Evolutionary conservation across 2,888 invertebrate genomes (phyloP).

Genomic region (Trichacis sp.): DNA sequence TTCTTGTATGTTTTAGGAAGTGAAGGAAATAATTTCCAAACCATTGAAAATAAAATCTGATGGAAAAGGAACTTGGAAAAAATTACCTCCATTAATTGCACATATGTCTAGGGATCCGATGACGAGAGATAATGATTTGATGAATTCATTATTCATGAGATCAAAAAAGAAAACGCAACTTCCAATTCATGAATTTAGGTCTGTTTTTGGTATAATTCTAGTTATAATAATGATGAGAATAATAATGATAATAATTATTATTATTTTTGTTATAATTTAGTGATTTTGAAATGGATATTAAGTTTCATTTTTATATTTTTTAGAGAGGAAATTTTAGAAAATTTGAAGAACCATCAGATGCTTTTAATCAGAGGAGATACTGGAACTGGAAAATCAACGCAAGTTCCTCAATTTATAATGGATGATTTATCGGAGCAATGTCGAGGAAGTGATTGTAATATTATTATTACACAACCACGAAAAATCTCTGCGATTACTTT

Average conservation of each 20-base stretch:
- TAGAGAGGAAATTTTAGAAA: conserved; percentile 71
- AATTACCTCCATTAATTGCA: not conserved
- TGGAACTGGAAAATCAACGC: conserved; percentile 81
- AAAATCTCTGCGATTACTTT: conserved; percentile 79
- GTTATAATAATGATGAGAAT: too few relatives aligned
- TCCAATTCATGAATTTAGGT: not conserved
- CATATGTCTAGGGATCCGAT: not conserved
- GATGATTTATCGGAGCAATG: conserved; percentile 69
- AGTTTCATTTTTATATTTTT: conserved; percentile 31
- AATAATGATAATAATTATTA: too few relatives aligned
- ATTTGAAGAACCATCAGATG: conserved; percentile 71
- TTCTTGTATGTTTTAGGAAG: too few relatives aligned
- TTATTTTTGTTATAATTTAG: too few relatives aligned
- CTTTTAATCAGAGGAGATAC: conserved; percentile 78
- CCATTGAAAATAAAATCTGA: not conserved
- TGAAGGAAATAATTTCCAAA: not conserved
- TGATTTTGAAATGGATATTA: too few relatives aligned
- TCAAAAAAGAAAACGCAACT: not conserved
- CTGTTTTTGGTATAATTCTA: too few relatives aligned
- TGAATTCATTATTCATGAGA: not conserved
- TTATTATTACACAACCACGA: conserved; percentile 78
- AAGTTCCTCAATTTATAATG: conserved; percentile 76
- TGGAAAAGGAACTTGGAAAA: not conserved
- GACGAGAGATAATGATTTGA: not conserved
- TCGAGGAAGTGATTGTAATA: conserved; percentile 70